Conservation (phyloP, 2,888 invertebrate genomes). For the Buathra laborator region DNA sequence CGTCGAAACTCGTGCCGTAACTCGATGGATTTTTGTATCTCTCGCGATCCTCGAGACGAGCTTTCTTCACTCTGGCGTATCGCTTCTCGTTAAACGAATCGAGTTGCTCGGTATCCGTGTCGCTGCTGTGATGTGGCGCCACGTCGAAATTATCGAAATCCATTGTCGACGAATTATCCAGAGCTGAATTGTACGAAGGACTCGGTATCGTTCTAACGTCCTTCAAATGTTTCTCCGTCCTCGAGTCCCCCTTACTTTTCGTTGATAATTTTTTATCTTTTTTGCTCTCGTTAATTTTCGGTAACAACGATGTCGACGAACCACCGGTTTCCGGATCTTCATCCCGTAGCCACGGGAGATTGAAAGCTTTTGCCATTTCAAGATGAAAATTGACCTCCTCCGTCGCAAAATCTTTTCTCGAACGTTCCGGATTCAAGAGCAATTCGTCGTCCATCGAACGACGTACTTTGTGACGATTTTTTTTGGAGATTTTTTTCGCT, state of each 20-base stretch:
- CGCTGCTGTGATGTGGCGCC: constrained; percentile 71
- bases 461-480: constrained; percentile 44
- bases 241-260: neutral
- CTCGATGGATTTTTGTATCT: constrained; percentile 55
- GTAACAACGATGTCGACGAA: neutral
- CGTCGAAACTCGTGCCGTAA: constrained; percentile 47
- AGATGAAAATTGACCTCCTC: constrained; percentile 28
- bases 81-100: constrained; percentile 37
- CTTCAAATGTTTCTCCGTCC: constrained; percentile 29
- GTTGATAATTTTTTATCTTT: neutral
- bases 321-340: constrained; percentile 8
- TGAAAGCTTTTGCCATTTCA: constrained; percentile 34
- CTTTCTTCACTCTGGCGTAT: constrained; percentile 56
- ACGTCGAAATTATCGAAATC: constrained; percentile 77
- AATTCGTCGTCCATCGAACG: constrained; percentile 62
- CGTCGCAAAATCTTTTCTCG: constrained; percentile 23
- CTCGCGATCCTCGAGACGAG: constrained; percentile 63
- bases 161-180: constrained; percentile 70
- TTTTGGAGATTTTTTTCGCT: constrained; percentile 8
- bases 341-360: constrained; percentile 6
- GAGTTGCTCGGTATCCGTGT: constrained; percentile 51
- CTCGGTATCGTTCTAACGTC: constrained; percentile 51
- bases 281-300: constrained; percentile 1
- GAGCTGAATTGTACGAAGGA: constrained; percentile 53
- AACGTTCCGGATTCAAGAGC: constrained; percentile 20